Evolutionary conservation across 2,113 vertebrate genomes (phyloP).

Genomic region (Felis chaus): DNA sequence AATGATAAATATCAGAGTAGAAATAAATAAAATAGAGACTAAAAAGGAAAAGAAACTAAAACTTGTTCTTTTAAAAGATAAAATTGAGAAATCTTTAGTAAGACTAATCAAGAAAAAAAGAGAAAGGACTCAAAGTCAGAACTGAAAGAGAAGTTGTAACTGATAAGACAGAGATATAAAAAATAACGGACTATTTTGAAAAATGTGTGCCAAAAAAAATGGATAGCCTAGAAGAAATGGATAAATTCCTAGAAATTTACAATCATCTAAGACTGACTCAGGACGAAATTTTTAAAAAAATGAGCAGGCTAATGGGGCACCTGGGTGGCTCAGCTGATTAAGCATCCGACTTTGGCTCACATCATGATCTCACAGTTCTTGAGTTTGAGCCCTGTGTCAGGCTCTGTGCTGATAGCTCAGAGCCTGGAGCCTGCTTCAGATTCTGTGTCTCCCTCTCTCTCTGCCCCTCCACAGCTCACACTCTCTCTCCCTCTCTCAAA

Average conservation of each 20-base stretch:
- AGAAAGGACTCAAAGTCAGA: background rate
- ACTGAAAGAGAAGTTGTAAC: background rate
- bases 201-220: background rate
- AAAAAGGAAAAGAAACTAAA: background rate
- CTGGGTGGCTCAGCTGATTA: no score
- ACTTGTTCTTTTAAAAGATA: background rate
- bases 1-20: background rate
- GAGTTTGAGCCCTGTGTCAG: no score
- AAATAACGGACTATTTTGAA: background rate
- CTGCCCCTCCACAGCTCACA: no score
- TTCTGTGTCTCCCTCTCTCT: no score
- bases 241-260: background rate
- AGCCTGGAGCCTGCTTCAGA: no score
- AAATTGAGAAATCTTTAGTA: background rate
- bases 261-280: background rate
- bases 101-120: background rate
- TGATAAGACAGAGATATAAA: background rate
- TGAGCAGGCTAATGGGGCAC: background rate
- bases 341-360: no score
- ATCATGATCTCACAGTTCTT: no score
- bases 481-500: no score
- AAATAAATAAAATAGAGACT: background rate
- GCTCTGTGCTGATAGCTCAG: no score
- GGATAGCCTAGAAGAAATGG: background rate
- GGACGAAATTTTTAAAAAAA: background rate